Conservation (phyloP, 2,888 invertebrate genomes). For the Tenthredo notha region DNA sequence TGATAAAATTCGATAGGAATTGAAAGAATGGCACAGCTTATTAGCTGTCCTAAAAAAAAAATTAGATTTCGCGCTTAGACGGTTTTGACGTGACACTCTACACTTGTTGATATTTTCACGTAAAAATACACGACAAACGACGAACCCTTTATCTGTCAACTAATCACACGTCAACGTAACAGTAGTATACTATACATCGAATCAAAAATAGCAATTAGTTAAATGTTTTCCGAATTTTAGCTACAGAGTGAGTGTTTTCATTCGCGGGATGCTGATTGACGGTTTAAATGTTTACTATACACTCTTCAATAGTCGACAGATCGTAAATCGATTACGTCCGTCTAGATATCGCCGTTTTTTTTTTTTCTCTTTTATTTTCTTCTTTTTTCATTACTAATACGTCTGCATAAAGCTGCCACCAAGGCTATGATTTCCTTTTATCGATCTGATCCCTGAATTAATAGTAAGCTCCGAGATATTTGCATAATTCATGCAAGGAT, state of each 20-base stretch:
- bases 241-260: neutral
- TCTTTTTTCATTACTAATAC: neutral
- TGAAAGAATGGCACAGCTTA: neutral
- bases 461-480: neutral
- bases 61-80: neutral
- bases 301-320: neutral
- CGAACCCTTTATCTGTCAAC: neutral
- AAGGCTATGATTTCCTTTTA: neutral
- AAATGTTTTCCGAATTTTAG: neutral
- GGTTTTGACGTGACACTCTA: neutral
- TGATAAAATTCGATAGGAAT: neutral
- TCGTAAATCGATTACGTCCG: neutral
- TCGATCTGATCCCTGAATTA: neutral
- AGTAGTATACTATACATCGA: neutral
- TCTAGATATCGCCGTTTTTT: neutral
- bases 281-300: neutral
- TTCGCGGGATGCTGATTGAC: neutral
- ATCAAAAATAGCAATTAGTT: slow-evolving; percentile 4
- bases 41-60: neutral
- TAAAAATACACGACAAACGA: neutral
- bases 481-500: neutral
- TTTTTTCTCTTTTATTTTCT: neutral
- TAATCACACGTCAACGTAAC: neutral
- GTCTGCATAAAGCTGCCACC: neutral
- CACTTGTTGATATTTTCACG: neutral